Evolutionary conservation across 2,113 vertebrate species (phyloP).

Genomic region (Notothenia rossii): DNA sequence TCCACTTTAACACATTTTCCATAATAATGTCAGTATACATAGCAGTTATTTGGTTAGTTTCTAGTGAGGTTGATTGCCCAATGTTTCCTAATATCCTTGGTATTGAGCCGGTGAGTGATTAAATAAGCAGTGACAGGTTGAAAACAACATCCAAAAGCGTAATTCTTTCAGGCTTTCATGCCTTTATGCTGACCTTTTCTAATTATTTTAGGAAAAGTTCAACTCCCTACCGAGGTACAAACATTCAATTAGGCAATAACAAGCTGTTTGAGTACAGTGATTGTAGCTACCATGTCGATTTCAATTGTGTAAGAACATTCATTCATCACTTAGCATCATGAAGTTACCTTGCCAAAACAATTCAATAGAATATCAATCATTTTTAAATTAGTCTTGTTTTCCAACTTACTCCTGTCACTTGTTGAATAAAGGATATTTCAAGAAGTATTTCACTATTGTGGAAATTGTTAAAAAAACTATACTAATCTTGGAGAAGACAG

Average conservation of each 20-base stretch:
- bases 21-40: too few species aligned
- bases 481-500: neutral
- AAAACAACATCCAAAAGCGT: constrained; percentile 12
- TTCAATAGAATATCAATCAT: neutral
- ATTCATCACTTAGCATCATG: constrained; percentile 4
- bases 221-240: constrained; percentile 32
- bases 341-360: neutral
- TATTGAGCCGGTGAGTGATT: constrained; percentile 10
- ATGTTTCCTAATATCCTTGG: neutral
- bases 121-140: constrained; percentile 33
- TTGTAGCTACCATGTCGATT: neutral
- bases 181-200: constrained; percentile 8
- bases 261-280: neutral
- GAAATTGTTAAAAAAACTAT: too few species aligned
- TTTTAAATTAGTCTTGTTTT: neutral
- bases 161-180: constrained; percentile 15
- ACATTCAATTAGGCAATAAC: constrained; percentile 29
- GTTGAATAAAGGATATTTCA: neutral
- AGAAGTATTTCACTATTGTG: neutral
- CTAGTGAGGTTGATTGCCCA: neutral
- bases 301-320: too few species aligned
- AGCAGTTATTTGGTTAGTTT: neutral
- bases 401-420: neutral
- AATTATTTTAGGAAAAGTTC: constrained; percentile 18
- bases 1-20: neutral